Base-by-base conservation (phyloP, 2,797 vertebrate genomes). In the Percopsis omiscomaycus region DNA sequence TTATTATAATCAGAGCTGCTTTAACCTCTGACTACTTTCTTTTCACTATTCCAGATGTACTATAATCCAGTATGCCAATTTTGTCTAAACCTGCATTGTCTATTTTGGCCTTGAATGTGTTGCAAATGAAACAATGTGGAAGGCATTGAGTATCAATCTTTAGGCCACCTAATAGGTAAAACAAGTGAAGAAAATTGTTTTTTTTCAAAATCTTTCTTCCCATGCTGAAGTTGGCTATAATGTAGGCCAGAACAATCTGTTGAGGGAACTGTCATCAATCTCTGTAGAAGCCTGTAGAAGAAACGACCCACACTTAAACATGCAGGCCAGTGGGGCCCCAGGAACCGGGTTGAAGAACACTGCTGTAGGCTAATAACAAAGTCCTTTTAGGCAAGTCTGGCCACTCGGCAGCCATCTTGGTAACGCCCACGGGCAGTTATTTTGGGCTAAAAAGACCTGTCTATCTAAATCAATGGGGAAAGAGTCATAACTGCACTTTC, bases 1-100 rank as follows among this genome's bases (percentile, higher is more conserved):
- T 76, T 86, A 84, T 83, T 82, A 73, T 78, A 87, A 71, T 84
- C 76, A 86, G 69, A 77, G 66, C 64, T 59, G 62, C 66, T 79
- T 74, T 70, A 84, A 73, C 65, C 67, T 50, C 55, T 5, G 13
- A 71, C 59, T 69, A 47, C 10, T 67, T 68, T 16, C n/a, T 63
- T 13, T 49, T 64, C 60, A 46, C 16, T 59, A 46, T 47, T 62
- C 71, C 9, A 42, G 4, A 64, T 61, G 69, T 74, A 15, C 50
- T 48, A 67, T 6, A 22, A 22, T 22, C 22, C 22, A 46, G 15
- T 16, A 4, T 29, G 16, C 46, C 11, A 29, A n/a, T 29, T 46
- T 28, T 28, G 11, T 67, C 58, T 29, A 57, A 52, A 66, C 30
- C 48, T 45, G 2, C 0, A n/a, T 42, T 55, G 30, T n/a, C 10